Evolutionary conservation across 2,797 vertebrate genomes (phyloP).

Genomic region (Danio choprae): DNA sequence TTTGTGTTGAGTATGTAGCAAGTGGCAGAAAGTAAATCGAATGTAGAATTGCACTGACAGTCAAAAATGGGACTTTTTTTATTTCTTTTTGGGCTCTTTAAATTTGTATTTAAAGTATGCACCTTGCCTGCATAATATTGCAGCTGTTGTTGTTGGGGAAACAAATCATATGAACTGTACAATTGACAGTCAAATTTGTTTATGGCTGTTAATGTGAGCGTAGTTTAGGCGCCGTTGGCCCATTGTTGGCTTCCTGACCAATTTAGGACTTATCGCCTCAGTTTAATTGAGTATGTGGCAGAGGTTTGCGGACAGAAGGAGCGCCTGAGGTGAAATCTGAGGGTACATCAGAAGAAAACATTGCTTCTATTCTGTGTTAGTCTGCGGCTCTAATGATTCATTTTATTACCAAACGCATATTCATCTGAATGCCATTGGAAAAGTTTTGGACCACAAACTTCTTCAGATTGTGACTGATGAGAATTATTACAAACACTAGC

Average conservation of each 20-base stretch:
- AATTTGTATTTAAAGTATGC: constrained; percentile 53
- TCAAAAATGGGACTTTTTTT: constrained; percentile 49
- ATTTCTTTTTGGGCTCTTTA: constrained; percentile 28
- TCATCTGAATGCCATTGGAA: constrained; percentile 12
- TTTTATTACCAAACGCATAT: constrained; percentile 10
- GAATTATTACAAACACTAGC: not conserved
- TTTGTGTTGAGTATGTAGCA: constrained; percentile 59
- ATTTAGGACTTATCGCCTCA: constrained; percentile 49
- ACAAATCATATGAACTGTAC: constrained; percentile 53
- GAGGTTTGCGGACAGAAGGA: constrained; percentile 36
- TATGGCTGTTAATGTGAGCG: constrained; percentile 45
- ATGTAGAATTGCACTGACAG: constrained; percentile 62
- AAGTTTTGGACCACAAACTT: not conserved
- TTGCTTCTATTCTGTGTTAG: constrained; percentile 41
- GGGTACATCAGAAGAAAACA: constrained; percentile 24
- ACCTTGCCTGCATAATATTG: constrained; percentile 36
- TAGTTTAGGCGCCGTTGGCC: constrained; percentile 21
- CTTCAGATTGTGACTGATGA: constrained; percentile 2
- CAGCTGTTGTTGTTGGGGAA: constrained; percentile 49
- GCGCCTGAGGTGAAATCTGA: constrained; percentile 35
- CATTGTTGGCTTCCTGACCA: constrained; percentile 51
- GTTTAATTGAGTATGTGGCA: constrained; percentile 43
- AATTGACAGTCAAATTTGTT: constrained; percentile 43
- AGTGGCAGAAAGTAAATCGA: constrained; percentile 66
- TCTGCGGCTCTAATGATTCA: constrained; percentile 18